phyloP scores from a whole-genome alignment of 2,888 invertebrate genomes.

The Caenorhabditis doughertyi region DNA sequence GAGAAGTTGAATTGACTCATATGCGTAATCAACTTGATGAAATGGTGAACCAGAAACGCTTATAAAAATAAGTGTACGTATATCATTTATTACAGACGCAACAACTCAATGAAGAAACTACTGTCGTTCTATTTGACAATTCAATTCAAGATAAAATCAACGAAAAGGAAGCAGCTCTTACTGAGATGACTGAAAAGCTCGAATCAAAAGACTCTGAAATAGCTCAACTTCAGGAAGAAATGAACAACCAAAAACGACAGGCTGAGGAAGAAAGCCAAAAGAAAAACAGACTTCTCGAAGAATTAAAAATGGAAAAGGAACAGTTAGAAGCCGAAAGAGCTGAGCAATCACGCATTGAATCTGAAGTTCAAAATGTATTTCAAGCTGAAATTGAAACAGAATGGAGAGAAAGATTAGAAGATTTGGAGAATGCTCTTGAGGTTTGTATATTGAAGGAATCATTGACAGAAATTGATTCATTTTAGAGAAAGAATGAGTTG shows the following conservation, averaged over 20 bases:
- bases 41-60: slow-evolving; percentile 23
- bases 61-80: background rate
- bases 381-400: slow-evolving; percentile 63
- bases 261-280: slow-evolving; percentile 18
- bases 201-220: slow-evolving; percentile 62
- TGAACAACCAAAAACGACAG: slow-evolving; percentile 40
- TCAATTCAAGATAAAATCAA: slow-evolving; percentile 58
- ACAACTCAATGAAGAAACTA: slow-evolving; percentile 66
- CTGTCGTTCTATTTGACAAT: slow-evolving; percentile 63
- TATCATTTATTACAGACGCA: slow-evolving; percentile 45
- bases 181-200: slow-evolving; percentile 65
- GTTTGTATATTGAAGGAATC: background rate
- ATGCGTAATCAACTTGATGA: slow-evolving; percentile 58
- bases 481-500: slow-evolving; percentile 65
- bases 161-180: slow-evolving; percentile 47
- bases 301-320: slow-evolving; percentile 41
- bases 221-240: slow-evolving; percentile 61
- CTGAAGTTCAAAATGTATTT: slow-evolving; percentile 53
- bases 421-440: slow-evolving; percentile 68
- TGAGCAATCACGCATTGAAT: slow-evolving; percentile 39
- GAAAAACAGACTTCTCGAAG: slow-evolving; percentile 36
- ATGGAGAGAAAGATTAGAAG: slow-evolving; percentile 66
- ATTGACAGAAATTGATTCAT: background rate
- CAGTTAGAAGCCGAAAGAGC: slow-evolving; percentile 39
- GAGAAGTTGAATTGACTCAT: slow-evolving; percentile 49